These are phyloP conservation scores for Lutjanus argentimaculatus DNA, from an alignment of 2,797 vertebrate genomes.

Conservation along the genomic window DNA sequence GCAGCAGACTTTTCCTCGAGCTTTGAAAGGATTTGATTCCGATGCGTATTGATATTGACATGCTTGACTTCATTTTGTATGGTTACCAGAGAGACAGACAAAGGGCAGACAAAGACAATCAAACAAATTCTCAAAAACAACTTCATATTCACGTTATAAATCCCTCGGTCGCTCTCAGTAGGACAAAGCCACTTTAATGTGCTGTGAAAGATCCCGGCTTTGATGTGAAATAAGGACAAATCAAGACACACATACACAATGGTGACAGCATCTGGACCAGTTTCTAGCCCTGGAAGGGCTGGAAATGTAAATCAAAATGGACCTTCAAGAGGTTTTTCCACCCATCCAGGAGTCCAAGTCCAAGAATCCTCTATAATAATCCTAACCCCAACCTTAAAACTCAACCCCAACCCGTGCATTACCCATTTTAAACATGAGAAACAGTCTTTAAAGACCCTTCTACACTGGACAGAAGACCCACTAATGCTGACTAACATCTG, in stretches of 20 bases:
- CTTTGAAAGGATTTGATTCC: conserved; percentile 59
- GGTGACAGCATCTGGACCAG: conserved; percentile 56
- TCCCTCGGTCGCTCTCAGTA: conserved; percentile 41
- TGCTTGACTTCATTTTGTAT: conserved; percentile 50
- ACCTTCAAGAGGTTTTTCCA: conserved; percentile 31
- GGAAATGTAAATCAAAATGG: conserved; percentile 53
- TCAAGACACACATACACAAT: conserved; percentile 57
- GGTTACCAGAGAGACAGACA: conserved; percentile 51
- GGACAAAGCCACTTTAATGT: conserved; percentile 47
- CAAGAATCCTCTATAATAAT: conserved; percentile 25
- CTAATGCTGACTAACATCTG: no score
- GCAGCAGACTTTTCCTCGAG: conserved; percentile 46
- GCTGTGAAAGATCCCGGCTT: conserved; percentile 34
- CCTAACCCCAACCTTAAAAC: conserved; percentile 30
- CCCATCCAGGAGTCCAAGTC: neutral
- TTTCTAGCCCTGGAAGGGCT: conserved; percentile 31
- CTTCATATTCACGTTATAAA: conserved; percentile 59
- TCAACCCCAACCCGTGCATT: neutral
- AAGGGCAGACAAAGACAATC: conserved; percentile 51
- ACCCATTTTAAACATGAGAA: conserved; percentile 41
- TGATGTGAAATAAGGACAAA: conserved; percentile 68
- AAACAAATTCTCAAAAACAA: conserved; percentile 49
- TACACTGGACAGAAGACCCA: no score
- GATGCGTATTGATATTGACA: conserved; percentile 60
- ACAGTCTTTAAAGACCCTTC: neutral